Evolutionary conservation across 2,888 invertebrate species (phyloP), one percentile per base, ranked within the genome.

Genomic region (Lasioglossum marginatum): DNA sequence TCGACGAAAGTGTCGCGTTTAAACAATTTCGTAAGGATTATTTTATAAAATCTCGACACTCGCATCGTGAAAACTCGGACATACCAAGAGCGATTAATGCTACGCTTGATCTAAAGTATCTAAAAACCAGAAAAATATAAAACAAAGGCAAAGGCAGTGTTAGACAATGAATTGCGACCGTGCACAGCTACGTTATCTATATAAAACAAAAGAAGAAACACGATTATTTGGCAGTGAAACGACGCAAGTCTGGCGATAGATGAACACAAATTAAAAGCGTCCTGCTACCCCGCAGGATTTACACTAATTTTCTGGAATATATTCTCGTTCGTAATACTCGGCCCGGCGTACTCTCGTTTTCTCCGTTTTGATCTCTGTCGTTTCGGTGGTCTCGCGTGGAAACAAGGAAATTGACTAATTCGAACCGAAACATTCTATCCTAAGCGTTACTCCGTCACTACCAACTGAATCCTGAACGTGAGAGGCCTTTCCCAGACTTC

Each of bases 401-500:
- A 75, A 81, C 60, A 60, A 74, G 71, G 52, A 78, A 90, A 90
- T 90, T 90, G 77, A 79, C 91, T 89, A 90, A 82, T 86, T 66
- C 83, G 85, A 79, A 82, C 79, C 80, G 83, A 80, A 78, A 77
- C 57, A 80, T 60, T n/a, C 27, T 43, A 57, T 14, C 57, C 76
- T 71, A 66, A 73, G 40, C 48, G 74, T 91, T 93, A 96, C 92
- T 96, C 95, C 68, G 95, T 95, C 85, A 96, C 96, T 89, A 96
- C 94, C 82, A 96, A 94, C 90, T 96, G 95, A 83, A 96, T 94
- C 92, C 95, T 95, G 88, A 96, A 94, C 74, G 95, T 96, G 57
- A 96, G 93, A 23, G 96, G 96, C 93, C 96, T 96, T 89, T 96
- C 96, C 95, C 96, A 96, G 73, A 95, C 93, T 82, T 95, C 95